Conservation (phyloP, 64 coral and sea anemone species). For the Actinia tenebrosa region DNA sequence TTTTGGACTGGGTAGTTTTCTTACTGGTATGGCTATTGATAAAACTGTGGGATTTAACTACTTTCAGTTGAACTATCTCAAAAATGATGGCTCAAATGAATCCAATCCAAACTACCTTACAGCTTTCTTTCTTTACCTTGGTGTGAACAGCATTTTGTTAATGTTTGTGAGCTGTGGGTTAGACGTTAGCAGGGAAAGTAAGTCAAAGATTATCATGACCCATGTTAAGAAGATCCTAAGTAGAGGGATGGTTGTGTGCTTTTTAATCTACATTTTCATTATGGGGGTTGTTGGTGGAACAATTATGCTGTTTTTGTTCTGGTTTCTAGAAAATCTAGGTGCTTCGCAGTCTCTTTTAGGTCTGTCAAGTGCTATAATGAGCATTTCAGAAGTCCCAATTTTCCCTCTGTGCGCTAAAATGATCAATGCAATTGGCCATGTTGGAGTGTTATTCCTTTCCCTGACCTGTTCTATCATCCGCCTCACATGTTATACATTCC, state of each 20-base stretch:
- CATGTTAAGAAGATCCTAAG: conserved; percentile 10
- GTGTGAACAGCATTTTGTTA: not conserved
- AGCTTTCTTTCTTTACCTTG: conserved; percentile 43
- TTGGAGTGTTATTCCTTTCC: conserved; percentile 51
- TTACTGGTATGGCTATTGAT: conserved; percentile 52
- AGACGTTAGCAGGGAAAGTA: conserved; percentile 2
- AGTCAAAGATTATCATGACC: conserved; percentile 21
- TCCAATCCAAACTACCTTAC: conserved; percentile 27
- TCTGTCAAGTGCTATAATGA: conserved; percentile 33
- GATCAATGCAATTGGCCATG: conserved; percentile 39
- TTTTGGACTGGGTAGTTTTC: conserved; percentile 30
- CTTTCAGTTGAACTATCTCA: not conserved
- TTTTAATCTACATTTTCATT: conserved; percentile 35
- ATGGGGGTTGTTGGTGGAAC: conserved; percentile 33
- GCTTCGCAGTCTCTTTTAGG: conserved; percentile 38
- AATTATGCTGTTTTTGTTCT: conserved; percentile 39
- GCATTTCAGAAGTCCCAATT: conserved; percentile 39
- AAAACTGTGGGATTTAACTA: not conserved
- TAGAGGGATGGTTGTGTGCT: conserved; percentile 19
- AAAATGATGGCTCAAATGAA: not conserved
- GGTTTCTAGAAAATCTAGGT: conserved; percentile 43
- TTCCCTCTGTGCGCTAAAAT: conserved; percentile 31
- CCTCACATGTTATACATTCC: conserved; percentile 31
- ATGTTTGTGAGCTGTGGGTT: conserved; percentile 10
- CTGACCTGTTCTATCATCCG: conserved; percentile 35